phyloP scores from a whole-genome alignment of 1,140 invertebrate species.

The Heliconius congener region DNA sequence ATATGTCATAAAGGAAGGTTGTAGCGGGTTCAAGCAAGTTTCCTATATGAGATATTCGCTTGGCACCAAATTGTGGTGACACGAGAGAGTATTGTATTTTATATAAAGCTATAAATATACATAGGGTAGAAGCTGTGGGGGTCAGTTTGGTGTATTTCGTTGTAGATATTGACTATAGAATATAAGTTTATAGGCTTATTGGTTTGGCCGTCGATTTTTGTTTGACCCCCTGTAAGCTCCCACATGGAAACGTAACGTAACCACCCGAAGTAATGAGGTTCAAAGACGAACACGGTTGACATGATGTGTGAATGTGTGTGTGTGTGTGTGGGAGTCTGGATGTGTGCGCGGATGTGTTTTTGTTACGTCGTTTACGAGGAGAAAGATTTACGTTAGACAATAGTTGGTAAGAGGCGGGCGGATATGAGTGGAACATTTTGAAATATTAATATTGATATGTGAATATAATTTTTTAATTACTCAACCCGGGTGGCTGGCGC shows the following conservation, averaged over 20 bases:
- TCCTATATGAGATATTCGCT: neutral
- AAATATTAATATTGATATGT: neutral
- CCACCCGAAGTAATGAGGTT: neutral
- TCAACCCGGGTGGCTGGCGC: neutral
- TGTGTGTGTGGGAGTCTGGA: slow-evolving; percentile 48
- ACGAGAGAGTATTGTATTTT: neutral
- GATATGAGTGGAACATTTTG: neutral
- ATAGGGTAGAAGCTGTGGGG: slow-evolving; percentile 31
- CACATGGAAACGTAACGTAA: slow-evolving; percentile 15
- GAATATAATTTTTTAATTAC: neutral
- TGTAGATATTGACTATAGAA: slow-evolving; percentile 28
- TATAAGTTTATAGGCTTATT: slow-evolving; percentile 23
- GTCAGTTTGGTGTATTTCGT: slow-evolving; percentile 38
- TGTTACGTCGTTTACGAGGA: slow-evolving; percentile 58
- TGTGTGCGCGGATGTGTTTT: slow-evolving; percentile 45
- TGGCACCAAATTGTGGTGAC: neutral
- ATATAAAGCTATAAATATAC: neutral
- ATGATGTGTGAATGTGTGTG: slow-evolving; percentile 38
- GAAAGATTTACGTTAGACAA: slow-evolving; percentile 50
- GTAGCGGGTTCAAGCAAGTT: neutral
- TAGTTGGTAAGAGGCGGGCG: slow-evolving; percentile 14
- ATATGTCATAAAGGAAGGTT: neutral
- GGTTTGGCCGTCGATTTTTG: slow-evolving; percentile 35
- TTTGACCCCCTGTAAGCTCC: slow-evolving; percentile 50
- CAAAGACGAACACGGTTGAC: slow-evolving; percentile 10